Evolutionary conservation across 2,113 vertebrate genomes (phyloP).

Genomic region (Recurvirostra avosetta): DNA sequence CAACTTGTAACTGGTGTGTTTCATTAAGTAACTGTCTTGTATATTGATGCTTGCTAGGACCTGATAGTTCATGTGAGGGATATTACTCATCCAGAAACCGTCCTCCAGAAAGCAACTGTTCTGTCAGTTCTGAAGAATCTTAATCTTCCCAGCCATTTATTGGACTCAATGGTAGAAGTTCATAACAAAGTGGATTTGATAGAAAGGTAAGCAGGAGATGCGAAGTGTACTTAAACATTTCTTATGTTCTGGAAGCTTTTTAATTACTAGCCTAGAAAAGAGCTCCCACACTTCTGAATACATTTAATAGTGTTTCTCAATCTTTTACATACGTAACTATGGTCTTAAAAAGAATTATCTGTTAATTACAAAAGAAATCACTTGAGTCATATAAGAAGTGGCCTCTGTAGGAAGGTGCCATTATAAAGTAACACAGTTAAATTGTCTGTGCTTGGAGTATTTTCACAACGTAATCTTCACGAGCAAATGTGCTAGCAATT

Average conservation of each 20-base stretch:
- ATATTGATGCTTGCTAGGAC: slow-evolving; percentile 73
- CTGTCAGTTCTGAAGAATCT: slow-evolving; percentile 82
- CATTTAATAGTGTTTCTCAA: neutral
- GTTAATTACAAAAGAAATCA: neutral
- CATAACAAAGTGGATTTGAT: slow-evolving; percentile 93
- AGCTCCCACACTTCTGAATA: neutral
- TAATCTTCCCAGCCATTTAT: slow-evolving; percentile 75
- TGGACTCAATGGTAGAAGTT: slow-evolving; percentile 86
- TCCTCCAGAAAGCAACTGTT: slow-evolving; percentile 87
- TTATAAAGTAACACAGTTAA: neutral
- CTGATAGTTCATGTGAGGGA: slow-evolving; percentile 90
- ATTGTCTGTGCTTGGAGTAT: neutral
- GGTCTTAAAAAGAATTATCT: neutral
- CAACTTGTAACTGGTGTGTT: neutral
- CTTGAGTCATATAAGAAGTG: neutral
- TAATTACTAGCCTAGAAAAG: neutral
- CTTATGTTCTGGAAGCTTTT: neutral
- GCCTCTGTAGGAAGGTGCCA: neutral
- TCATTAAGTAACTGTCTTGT: neutral
- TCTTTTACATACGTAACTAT: neutral
- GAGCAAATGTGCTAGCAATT: neutral
- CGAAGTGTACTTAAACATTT: neutral
- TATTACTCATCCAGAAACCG: slow-evolving; percentile 87
- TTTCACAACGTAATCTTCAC: neutral
- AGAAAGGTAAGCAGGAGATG: slow-evolving; percentile 73